phyloP scores from a whole-genome alignment of 2,797 vertebrate genomes.

The Cyclura pinguis region DNA sequence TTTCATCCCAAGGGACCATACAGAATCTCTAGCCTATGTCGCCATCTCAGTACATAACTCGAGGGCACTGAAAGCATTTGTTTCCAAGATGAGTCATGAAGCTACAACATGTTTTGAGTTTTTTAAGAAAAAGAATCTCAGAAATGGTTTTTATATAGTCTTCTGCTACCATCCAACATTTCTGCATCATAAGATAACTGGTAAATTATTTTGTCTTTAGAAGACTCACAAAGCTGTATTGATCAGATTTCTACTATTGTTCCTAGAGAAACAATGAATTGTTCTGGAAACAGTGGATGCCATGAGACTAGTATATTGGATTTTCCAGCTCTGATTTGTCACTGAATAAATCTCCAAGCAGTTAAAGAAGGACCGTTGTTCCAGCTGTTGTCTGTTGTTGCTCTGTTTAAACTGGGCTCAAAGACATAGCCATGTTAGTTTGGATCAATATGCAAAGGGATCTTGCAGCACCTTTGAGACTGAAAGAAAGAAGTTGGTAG shows the following conservation, averaged over 20 bases:
- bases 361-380: background rate
- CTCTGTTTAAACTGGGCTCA: background rate
- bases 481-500: too few relatives aligned
- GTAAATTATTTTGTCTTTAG: background rate
- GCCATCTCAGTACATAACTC: background rate
- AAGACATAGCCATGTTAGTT: too few relatives aligned
- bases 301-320: background rate
- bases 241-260: background rate
- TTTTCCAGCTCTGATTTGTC: background rate
- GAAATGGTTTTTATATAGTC: background rate
- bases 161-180: too few relatives aligned
- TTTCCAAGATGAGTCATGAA: background rate
- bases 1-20: too few relatives aligned
- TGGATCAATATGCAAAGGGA: too few relatives aligned
- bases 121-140: background rate
- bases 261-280: background rate
- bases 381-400: background rate
- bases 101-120: too few relatives aligned
- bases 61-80: background rate
- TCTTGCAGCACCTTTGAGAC: too few relatives aligned
- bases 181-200: background rate
- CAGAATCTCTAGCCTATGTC: too few relatives aligned
- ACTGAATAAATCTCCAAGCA: background rate
- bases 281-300: background rate
- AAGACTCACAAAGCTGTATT: too few relatives aligned